Percentiles rank a stretch among this genome's conserved stretches.
phyloP scores from a whole-genome alignment of 2,113 vertebrate species.

The Semnornis frantzii region DNA sequence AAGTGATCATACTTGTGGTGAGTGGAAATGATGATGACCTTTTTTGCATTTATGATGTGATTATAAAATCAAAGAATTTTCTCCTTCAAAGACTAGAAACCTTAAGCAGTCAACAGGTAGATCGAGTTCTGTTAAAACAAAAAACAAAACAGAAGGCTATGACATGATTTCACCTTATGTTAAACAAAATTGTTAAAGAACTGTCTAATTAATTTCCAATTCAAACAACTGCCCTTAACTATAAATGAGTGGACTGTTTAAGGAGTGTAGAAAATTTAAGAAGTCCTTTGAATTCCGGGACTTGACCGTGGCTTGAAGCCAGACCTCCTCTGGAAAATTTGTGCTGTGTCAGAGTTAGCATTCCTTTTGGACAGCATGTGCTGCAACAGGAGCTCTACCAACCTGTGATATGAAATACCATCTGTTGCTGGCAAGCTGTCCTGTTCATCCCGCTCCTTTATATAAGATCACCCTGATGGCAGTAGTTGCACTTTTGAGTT shows the following conservation, averaged over 20 bases:
- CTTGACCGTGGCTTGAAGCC: background rate
- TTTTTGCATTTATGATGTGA: background rate
- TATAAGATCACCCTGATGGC: background rate
- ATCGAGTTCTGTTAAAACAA: slow-evolving; percentile 7
- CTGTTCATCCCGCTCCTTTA: background rate
- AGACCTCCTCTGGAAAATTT: background rate
- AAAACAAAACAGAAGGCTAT: background rate
- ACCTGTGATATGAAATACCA: background rate
- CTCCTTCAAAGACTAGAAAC: slow-evolving; percentile 6
- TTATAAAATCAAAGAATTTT: slow-evolving; percentile 19
- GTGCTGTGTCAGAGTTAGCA: background rate
- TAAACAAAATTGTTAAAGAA: background rate
- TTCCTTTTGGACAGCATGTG: background rate
- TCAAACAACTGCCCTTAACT: background rate
- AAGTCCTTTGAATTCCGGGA: slow-evolving; percentile 3
- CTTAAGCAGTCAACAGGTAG: background rate
- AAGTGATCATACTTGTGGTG: background rate
- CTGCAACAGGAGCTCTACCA: slow-evolving; percentile 33
- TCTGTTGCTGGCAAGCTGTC: slow-evolving; percentile 38
- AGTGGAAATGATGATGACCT: background rate
- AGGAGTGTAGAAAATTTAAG: background rate
- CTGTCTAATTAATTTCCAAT: background rate
- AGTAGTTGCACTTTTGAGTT: background rate
- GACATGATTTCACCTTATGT: background rate
- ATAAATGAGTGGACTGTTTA: background rate